These are phyloP conservation scores for Microchirus variegatus DNA, from an alignment of 2,797 vertebrate species.

Conservation along the genomic window DNA sequence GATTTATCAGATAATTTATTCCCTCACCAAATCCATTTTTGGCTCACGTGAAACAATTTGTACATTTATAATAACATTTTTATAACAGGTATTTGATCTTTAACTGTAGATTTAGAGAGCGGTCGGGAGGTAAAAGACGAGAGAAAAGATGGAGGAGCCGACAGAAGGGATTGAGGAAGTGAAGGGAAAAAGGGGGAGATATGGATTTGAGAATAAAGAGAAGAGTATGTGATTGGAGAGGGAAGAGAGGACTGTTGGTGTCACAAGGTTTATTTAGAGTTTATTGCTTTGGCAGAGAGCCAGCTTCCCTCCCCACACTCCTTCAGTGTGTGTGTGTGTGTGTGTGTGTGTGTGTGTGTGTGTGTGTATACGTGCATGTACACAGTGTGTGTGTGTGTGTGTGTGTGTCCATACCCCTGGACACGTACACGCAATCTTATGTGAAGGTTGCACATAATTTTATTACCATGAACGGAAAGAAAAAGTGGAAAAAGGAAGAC, in stretches of 20 bases:
- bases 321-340: slow-evolving; percentile 14
- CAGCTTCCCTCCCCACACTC: slow-evolving; percentile 32
- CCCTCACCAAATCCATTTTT: slow-evolving; percentile 59
- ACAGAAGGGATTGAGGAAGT: not conserved
- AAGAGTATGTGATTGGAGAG: slow-evolving; percentile 30
- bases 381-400: slow-evolving; percentile 9
- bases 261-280: slow-evolving; percentile 63
- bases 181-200: not conserved
- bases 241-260: slow-evolving; percentile 39
- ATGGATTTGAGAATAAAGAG: slow-evolving; percentile 16
- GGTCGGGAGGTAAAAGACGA: slow-evolving; percentile 20
- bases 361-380: slow-evolving; percentile 10
- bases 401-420: not conserved
- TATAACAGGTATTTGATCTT: slow-evolving; percentile 64
- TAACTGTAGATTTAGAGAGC: slow-evolving; percentile 70
- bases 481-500: slow-evolving; percentile 11
- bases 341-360: not conserved
- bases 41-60: slow-evolving; percentile 72
- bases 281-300: slow-evolving; percentile 64
- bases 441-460: not conserved
- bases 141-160: not conserved
- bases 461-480: not conserved
- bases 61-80: slow-evolving; percentile 72
- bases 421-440: not conserved
- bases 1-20: slow-evolving; percentile 74